Base-by-base conservation (phyloP, 1,140 invertebrate species). In the Megalonaias nervosa region DNA sequence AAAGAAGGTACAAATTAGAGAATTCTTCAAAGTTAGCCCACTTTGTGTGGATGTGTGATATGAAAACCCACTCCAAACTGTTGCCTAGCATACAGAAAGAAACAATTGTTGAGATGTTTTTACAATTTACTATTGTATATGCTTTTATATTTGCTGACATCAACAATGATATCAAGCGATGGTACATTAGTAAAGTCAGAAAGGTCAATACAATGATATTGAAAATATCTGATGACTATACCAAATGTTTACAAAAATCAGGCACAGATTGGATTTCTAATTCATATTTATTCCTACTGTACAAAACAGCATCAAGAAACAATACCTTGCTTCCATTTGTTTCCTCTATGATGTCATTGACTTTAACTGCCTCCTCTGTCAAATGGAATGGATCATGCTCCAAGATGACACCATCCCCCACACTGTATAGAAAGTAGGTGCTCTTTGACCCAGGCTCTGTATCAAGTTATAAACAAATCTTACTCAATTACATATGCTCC, bases 341-440 rank as follows among this genome's bases (percentile, higher is more conserved):
- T 38, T 74, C 62, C 38, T 76, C 26, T 19, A 90, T 83, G 12
- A 87, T n/a, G 16, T 79, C 64, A 57, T 84, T 81, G 16, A 89
- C 66, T 59, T 87, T 75, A 0, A 75, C 31, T 57, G 89, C 88
- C 60, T 81, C 80, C 67, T 80, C 72, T 19, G 82, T 76, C 66
- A 86, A 67, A 56, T 69, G 75, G 31, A 80, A 69, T 64, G 82
- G 81, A 64, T 79, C 76, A 80, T 87, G 87, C 75, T 84, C 81
- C 67, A 88, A 77, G 67, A 90, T 83, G 15, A 80, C 83, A 6
- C 87, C 85, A 84, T 90, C 88, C 0, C 89, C 89, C 21, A 86
- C 81, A 69, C 88, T 88, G 80, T 90, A 90, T 62, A 90, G 23
- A 70, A 67, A 71, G 70, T 80, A 80, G 48, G 48, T 65, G 31